phyloP scores from a whole-genome alignment of 2,888 invertebrate genomes.

The Argynnis bischoffii region DNA sequence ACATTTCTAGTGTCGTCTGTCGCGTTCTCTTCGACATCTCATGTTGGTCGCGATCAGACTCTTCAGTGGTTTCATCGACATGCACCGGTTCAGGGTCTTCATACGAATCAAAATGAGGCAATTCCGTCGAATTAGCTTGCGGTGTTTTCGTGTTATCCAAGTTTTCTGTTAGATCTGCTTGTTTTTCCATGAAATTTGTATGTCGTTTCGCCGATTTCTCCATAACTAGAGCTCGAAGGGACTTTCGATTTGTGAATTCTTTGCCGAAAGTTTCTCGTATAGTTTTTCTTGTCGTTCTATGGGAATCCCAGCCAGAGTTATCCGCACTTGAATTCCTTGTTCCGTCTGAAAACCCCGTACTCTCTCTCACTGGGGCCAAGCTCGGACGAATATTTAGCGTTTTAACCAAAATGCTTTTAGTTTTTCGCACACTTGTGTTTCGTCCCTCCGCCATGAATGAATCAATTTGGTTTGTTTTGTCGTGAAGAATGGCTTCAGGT shows the following conservation, averaged over 20 bases:
- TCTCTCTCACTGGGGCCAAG: conserved; percentile 54
- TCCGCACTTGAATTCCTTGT: conserved; percentile 62
- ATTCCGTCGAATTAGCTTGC: conserved; percentile 32
- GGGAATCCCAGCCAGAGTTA: conserved; percentile 74
- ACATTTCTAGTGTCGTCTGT: conserved; percentile 53
- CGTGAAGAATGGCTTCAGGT: conserved; percentile 58
- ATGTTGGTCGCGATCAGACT: conserved; percentile 38
- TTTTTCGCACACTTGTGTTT: conserved; percentile 56
- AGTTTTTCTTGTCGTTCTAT: conserved; percentile 69
- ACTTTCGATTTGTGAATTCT: conserved; percentile 68
- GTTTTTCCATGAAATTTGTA: conserved; percentile 40
- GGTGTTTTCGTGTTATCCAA: conserved; percentile 21
- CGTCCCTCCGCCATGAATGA: conserved; percentile 52
- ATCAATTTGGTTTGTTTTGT: conserved; percentile 48
- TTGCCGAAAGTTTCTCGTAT: conserved; percentile 68
- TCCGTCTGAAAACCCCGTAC: conserved; percentile 54
- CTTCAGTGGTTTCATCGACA: conserved; percentile 19
- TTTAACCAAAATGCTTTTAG: conserved; percentile 55
- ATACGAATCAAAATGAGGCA: conserved; percentile 32
- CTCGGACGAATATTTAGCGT: conserved; percentile 50
- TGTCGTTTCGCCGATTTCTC: conserved; percentile 67
- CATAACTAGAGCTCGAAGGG: conserved; percentile 69
- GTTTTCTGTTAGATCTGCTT: background rate
- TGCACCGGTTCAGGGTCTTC: conserved; percentile 24
- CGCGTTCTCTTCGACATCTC: conserved; percentile 53